These are phyloP conservation scores for Bombus picipes DNA, from an alignment of 1,140 invertebrate genomes.

Conservation along the genomic window DNA sequence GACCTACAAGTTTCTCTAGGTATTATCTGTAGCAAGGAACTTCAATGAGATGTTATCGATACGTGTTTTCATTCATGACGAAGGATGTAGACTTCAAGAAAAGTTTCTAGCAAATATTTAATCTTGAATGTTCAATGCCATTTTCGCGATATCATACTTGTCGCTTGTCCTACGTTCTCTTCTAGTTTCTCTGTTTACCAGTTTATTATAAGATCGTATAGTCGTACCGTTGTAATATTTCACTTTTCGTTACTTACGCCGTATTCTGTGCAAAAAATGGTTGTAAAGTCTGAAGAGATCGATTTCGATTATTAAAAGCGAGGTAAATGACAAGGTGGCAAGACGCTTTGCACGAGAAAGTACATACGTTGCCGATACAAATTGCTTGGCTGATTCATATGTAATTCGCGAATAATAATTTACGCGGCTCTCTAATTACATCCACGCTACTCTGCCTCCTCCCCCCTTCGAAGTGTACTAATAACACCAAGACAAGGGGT, in stretches of 20 bases:
- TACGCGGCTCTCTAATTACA: constrained; percentile 64
- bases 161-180: neutral
- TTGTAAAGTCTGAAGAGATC: neutral
- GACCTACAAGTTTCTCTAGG: neutral
- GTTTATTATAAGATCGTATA: neutral
- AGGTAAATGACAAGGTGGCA: neutral
- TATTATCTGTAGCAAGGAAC: neutral
- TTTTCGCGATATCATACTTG: neutral
- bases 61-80: neutral
- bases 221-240: neutral
- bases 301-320: neutral
- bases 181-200: neutral
- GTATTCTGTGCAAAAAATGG: neutral
- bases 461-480: constrained; percentile 39
- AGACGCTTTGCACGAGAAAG: neutral
- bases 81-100: neutral
- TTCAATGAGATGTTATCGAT: neutral
- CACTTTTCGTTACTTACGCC: neutral
- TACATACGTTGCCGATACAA: constrained; percentile 26
- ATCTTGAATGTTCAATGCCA: neutral
- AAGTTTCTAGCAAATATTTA: neutral
- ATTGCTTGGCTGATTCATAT: neutral
- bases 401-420: constrained; percentile 59
- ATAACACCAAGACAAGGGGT: constrained; percentile 53
- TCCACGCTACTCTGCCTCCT: constrained; percentile 25